Evolutionary conservation across 2,113 vertebrate genomes (phyloP), one percentile per base, ranked within the genome.

Genomic region (Cinclus cinclus): DNA sequence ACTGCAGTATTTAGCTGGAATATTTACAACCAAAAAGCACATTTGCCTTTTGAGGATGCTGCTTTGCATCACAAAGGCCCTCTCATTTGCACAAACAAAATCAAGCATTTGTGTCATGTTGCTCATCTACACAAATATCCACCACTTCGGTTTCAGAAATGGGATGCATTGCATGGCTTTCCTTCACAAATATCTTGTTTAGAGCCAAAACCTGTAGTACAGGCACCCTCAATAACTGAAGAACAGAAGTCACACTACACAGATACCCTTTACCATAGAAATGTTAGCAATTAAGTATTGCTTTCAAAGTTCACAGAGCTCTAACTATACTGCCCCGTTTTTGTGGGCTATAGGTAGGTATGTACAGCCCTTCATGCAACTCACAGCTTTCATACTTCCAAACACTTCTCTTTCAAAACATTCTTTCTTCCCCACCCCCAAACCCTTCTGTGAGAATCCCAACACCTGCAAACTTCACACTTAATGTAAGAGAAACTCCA

Each of bases 11-110:
- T 97, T 95, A 96, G 74, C 80, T 90, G 73, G 70, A 94, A 94
- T 91, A 93, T 83, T 98, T 96, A 95, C 92, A 94, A 95, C 91
- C 82, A 76, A 95, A 73, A 96, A 96, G 65, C 81, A 83, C 71
- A 89, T 94, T 95, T 92, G 76, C 93, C 93, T 96, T 96, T 92
- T 78, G 92, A 96, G 94, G 78, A 90, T 90, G 90, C 81, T 96
- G 93, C 76, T 97, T 97, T 98, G 94, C 95, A 98, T 98, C 69
- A 97, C 90, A 98, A 98, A 95, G 89, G 44, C 67, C 59, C 44
- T 94, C 94, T 97, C 92, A 92, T 96, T 90, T 96, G 63, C 96
- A 97, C 92, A 97, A 97, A 92, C 86, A 93, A 97, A 97, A 97
- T 91, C 87, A 81, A 95, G 91, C 79, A 68, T 96, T 96, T 93